Percentiles rank a stretch among this genome's conserved stretches.
Conservation (phyloP, 2,797 vertebrate species). For the Tolypeutes matacus region DNA sequence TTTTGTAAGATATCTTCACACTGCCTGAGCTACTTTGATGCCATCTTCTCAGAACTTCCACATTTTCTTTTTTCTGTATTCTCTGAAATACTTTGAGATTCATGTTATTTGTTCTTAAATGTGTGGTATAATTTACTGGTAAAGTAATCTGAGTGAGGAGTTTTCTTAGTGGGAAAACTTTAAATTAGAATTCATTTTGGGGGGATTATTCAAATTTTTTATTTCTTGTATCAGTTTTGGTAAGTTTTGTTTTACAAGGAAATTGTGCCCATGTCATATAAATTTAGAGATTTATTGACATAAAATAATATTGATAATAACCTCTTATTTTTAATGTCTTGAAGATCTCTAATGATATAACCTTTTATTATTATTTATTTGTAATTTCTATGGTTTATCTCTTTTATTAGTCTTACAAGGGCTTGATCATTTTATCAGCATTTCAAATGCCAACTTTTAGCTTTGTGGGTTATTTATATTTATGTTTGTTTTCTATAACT, state of each 20-base stretch:
- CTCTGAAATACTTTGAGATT: background rate
- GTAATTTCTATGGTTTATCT: background rate
- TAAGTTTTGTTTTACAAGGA: background rate
- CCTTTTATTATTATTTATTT: background rate
- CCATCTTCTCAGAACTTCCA: too few relatives aligned
- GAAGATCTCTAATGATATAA: background rate
- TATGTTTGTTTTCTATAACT: background rate
- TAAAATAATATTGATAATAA: background rate
- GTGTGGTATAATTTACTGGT: background rate
- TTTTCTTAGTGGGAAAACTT: constrained; percentile 7
- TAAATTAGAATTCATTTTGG: background rate
- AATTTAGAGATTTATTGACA: background rate
- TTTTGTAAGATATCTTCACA: too few relatives aligned
- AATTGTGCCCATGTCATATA: background rate
- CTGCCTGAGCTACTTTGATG: too few relatives aligned
- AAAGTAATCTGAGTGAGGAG: background rate
- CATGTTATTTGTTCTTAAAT: constrained; percentile 15
- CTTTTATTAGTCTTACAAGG: background rate
- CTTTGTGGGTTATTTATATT: background rate
- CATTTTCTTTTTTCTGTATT: background rate
- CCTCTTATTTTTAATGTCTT: background rate
- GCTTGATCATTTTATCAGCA: background rate
- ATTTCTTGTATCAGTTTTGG: background rate
- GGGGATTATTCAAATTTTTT: background rate
- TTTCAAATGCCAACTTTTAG: background rate